These are phyloP conservation scores for Scaptomyza graminum DNA, from an alignment of 1,140 invertebrate genomes.

Conservation along the genomic window DNA sequence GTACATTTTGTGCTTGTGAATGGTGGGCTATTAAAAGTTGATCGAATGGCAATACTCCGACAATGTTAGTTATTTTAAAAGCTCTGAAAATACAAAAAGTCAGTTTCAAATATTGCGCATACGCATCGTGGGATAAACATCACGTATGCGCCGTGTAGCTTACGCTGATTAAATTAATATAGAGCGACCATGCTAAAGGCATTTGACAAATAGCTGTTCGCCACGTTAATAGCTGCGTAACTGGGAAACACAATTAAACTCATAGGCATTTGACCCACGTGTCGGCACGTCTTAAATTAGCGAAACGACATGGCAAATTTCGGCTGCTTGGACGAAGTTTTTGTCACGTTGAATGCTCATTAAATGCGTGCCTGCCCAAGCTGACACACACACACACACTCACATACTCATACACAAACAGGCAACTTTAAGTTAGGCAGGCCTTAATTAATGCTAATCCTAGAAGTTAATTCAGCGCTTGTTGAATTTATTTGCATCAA, in stretches of 20 bases:
- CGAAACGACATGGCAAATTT: neutral
- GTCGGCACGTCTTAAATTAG: conserved; percentile 65
- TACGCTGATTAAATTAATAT: conserved; percentile 36
- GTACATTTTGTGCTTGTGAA: neutral
- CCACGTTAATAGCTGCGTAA: conserved; percentile 66
- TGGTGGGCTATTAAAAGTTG: conserved; percentile 24
- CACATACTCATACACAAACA: neutral
- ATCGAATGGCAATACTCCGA: neutral
- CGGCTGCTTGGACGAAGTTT: conserved; percentile 13
- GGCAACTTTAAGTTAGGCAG: conserved; percentile 27
- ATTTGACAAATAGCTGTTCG: conserved; percentile 14
- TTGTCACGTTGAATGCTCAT: conserved; percentile 66
- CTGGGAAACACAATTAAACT: conserved; percentile 30
- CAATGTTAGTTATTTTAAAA: conserved; percentile 22
- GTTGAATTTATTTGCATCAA: conserved; percentile 57
- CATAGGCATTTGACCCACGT: conserved; percentile 78
- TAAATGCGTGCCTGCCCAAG: conserved; percentile 60
- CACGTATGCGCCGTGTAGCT: conserved; percentile 5
- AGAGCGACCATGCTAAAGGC: neutral
- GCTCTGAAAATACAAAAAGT: conserved; percentile 13
- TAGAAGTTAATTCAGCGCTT: conserved; percentile 67
- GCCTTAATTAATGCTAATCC: conserved; percentile 75
- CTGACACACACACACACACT: conserved; percentile 12
- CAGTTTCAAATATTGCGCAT: conserved; percentile 25
- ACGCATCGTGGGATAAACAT: conserved; percentile 29